Conservation (phyloP, 1,140 invertebrate species). For the Tetramorium alpestre region DNA sequence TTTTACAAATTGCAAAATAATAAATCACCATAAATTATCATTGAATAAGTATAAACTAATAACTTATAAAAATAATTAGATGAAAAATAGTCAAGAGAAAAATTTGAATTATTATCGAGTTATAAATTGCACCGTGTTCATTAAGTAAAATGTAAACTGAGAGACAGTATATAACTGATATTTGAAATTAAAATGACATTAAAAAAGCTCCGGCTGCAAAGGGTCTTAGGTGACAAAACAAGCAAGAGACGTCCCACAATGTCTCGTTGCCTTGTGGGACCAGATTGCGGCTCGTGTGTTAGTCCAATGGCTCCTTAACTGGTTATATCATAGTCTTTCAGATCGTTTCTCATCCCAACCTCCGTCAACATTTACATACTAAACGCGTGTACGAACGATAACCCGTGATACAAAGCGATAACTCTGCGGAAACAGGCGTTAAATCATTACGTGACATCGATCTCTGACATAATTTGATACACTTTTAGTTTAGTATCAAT, state of each 20-base stretch:
- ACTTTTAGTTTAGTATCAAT: not conserved
- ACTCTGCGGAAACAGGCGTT: slow-evolving; percentile 17
- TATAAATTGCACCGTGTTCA: not conserved
- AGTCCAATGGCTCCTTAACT: slow-evolving; percentile 70
- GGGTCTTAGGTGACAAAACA: slow-evolving; percentile 35
- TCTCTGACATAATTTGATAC: slow-evolving; percentile 13
- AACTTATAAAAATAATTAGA: not conserved
- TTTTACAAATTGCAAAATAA: slow-evolving; percentile 13
- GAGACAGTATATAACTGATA: not conserved
- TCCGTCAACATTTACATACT: slow-evolving; percentile 65
- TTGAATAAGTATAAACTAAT: not conserved
- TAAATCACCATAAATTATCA: not conserved
- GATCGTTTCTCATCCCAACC: slow-evolving; percentile 59
- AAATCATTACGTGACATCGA: not conserved
- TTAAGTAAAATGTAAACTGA: not conserved
- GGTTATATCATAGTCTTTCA: slow-evolving; percentile 73
- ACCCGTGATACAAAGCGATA: slow-evolving; percentile 41
- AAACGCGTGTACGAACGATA: slow-evolving; percentile 59
- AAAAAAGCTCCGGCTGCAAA: not conserved
- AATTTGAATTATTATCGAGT: not conserved
- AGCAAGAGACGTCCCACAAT: slow-evolving; percentile 28
- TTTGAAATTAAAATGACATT: not conserved
- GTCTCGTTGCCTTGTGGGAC: slow-evolving; percentile 41
- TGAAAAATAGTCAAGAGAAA: not conserved
- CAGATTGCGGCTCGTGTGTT: slow-evolving; percentile 64